Conservation (phyloP, 2,113 vertebrate species). For the Neofelis nebulosa region DNA sequence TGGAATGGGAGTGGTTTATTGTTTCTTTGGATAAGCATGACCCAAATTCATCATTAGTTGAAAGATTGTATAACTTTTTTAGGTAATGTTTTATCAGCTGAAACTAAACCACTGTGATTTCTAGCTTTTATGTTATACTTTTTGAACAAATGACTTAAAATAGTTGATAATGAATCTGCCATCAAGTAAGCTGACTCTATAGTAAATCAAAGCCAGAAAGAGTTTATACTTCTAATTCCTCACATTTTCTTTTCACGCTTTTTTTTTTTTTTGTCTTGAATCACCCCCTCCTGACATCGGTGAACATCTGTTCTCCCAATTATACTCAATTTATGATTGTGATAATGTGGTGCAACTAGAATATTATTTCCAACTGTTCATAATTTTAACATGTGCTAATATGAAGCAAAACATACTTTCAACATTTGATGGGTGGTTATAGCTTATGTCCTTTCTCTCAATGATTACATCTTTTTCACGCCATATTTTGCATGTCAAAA, state of each 20-base stretch:
- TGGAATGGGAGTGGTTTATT: not conserved
- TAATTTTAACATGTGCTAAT: slow-evolving; percentile 49
- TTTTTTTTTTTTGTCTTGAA: slow-evolving; percentile 15
- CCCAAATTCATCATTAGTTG: not conserved
- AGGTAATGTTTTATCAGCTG: slow-evolving; percentile 62
- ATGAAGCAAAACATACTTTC: slow-evolving; percentile 34
- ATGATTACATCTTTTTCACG: slow-evolving; percentile 29
- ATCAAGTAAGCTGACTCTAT: not conserved
- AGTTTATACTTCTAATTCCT: slow-evolving; percentile 57
- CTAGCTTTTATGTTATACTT: slow-evolving; percentile 52
- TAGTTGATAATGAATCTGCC: slow-evolving; percentile 56
- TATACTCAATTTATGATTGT: slow-evolving; percentile 41
- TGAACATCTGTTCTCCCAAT: slow-evolving; percentile 61
- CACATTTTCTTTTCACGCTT: slow-evolving; percentile 56
- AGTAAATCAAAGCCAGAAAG: slow-evolving; percentile 63
- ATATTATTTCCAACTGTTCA: slow-evolving; percentile 62
- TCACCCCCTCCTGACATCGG: not conserved
- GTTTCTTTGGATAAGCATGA: slow-evolving; percentile 45
- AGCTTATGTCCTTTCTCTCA: slow-evolving; percentile 10
- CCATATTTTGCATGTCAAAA: slow-evolving; percentile 15
- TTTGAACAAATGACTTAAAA: slow-evolving; percentile 69
- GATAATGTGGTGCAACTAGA: slow-evolving; percentile 56
- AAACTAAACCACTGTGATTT: slow-evolving; percentile 48
- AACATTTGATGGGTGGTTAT: slow-evolving; percentile 48
- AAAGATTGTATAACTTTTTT: slow-evolving; percentile 26